Base-by-base conservation (phyloP, 1,140 invertebrate species). In the Hypsibius dujardini region DNA sequence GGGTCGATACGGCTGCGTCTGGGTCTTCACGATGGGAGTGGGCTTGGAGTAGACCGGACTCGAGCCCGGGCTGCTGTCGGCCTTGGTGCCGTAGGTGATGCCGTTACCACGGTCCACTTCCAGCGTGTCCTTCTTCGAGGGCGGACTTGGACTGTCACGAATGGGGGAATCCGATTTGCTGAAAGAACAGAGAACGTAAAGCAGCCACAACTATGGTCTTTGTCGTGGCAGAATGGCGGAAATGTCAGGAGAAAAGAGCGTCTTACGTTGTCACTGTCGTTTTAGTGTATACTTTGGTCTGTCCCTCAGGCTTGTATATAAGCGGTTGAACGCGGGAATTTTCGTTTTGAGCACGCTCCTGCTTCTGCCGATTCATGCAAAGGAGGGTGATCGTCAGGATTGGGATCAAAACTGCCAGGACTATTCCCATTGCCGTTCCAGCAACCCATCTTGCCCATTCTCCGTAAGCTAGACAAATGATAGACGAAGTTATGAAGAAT, bases 401-500 rank as follows among this genome's bases (percentile, higher is more conserved):
- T 0, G 89, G 89, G 71, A 90, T 79, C 73, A 92, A 79, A 45
- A 88, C 84, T 40, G 85, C 85, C 40, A 88, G 77, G 72, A 89
- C 84, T 75, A 90, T 86, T 69, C 87, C 87, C 75, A 84, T 84
- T 2, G 88, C 87, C n/a, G 87, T 81, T 45, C 87, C 88, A 1
- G 88, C 84, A 67, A 67, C 62, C 62, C 62, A 67, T 67, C 62
- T 67, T 3, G 62, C 12, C 62, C 62, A 67, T 42, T 67, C 62
- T 67, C 62, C 62, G 42, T 67, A 67, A 15, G 62, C 62, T 67
- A 67, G 3, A 42, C 7, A 56, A 56, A 56, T 7, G n/a, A n/a
- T n/a, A 56, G 50, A 12, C 7, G 50, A 56, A 12, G 7, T 12
- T 7, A 56, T 56, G 7, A 56, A 12, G 50, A 7, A n/a, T 56